Conservation (phyloP, 2,113 vertebrate genomes). For the Seriola dumerili region DNA sequence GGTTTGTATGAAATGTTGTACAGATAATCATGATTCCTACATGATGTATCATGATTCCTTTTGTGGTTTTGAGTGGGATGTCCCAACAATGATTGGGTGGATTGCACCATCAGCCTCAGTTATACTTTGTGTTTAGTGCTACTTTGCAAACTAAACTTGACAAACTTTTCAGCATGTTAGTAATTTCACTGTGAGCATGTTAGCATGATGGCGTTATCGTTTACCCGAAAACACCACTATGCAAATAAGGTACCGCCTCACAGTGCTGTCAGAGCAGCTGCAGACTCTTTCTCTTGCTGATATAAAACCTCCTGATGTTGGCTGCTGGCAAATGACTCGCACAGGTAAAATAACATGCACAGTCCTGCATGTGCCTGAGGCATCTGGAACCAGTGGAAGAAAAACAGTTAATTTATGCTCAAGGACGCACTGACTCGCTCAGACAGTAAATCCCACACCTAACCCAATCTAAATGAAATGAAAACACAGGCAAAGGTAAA, state of each 20-base stretch:
- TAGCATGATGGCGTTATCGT: not conserved
- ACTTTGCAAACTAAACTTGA: not conserved
- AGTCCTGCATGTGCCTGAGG: conserved; percentile 35
- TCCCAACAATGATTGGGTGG: too few relatives aligned
- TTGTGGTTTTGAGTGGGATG: too few relatives aligned
- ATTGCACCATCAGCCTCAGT: not conserved
- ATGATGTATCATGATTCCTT: too few relatives aligned
- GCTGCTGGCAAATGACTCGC: not conserved
- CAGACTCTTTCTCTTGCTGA: not conserved
- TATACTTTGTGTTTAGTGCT: not conserved
- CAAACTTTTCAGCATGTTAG: too few relatives aligned
- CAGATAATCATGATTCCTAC: not conserved
- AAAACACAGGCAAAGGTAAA: not conserved
- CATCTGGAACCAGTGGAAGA: conserved; percentile 2
- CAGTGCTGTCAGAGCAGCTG: not conserved
- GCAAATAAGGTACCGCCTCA: not conserved
- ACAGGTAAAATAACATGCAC: conserved; percentile 26
- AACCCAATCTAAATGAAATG: not conserved
- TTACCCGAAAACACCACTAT: not conserved
- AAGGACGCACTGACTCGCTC: not conserved
- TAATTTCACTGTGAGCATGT: not conserved
- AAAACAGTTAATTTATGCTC: conserved; percentile 1
- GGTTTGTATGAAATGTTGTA: not conserved
- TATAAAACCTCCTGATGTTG: not conserved
- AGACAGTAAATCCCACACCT: conserved; percentile 7